Conservation (phyloP, 2,113 vertebrate genomes). For the Rhizomys pruinosus region DNA sequence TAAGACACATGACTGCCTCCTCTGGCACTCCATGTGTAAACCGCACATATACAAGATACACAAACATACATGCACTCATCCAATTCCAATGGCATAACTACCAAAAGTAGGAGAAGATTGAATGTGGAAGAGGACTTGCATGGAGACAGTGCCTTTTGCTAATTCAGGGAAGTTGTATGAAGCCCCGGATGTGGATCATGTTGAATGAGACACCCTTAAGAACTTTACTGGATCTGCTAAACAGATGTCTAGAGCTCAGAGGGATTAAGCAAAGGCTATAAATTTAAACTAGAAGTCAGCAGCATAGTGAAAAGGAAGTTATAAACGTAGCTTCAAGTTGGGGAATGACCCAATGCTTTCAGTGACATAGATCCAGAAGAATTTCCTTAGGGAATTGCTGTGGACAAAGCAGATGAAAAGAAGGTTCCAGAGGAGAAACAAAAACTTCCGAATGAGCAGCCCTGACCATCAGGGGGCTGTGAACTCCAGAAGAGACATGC, state of each 20-base stretch:
- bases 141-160: not conserved
- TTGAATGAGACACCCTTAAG: constrained; percentile 12
- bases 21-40: not conserved
- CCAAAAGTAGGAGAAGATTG: not conserved
- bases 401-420: not conserved
- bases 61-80: not conserved
- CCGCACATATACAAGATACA: not conserved
- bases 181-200: not conserved
- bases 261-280: not conserved
- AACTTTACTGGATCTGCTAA: not conserved
- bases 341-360: not conserved
- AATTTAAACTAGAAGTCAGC: not conserved
- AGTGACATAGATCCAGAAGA: not conserved
- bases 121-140: not conserved
- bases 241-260: not conserved
- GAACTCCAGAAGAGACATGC: not conserved
- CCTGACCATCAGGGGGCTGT: not conserved
- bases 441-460: not conserved
- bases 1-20: not conserved
- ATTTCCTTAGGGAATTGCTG: not conserved
- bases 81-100: not conserved
- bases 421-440: not conserved
- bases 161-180: too few relatives aligned
- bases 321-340: constrained; percentile 2
- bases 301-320: not conserved